Evolutionary conservation across 2,888 invertebrate species (phyloP), one percentile per base, ranked within the genome.

Genomic region (Monochamus alternatus): DNA sequence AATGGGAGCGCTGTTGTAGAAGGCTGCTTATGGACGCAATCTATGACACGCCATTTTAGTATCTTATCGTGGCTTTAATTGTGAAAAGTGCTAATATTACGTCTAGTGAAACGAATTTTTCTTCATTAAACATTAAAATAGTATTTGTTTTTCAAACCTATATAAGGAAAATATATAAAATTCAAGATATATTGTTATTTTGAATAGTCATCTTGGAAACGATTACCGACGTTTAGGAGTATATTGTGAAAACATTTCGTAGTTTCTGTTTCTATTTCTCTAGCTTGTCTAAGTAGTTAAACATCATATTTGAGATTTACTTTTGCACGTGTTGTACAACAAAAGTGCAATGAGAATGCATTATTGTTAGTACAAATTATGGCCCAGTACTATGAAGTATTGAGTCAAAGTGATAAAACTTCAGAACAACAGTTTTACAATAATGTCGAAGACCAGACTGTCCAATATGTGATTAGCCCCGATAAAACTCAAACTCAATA

Each of bases 301-400:
- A 38, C n/a, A 38, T 38, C 62, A 4, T 12, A 12, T 62, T 62
- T 14, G n/a, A 12, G 32, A 10, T 64, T 47, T 44, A 44, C 64
- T 64, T 64, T 9, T 44, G 3, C 43, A 62, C 38, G 43, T 63
- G 64, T 51, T 7, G 30, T 55, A 14, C n/a, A 52, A 32, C 52
- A 8, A 12, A 3, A 51, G 30, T 14, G 60, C 47, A 62, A 63
- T 66, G 65, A 55, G 14, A 30, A 60, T 22, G 43, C 44, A 73
- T 32, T 44, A 60, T 14, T 60, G 44, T 66, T 69, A 60, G 60
- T 62, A n/a, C 87, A 87, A 90, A 89, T 87, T 77, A 94, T 94
- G 94, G 93, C 93, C 88, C 93, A 93, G 88, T 93, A 92, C 89
- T 93, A 91, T 88, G 93, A 93, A 85, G 92, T 93, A 86, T 91